Base-by-base conservation (phyloP, 2,888 invertebrate genomes). In the Drosophila ezoana region DNA sequence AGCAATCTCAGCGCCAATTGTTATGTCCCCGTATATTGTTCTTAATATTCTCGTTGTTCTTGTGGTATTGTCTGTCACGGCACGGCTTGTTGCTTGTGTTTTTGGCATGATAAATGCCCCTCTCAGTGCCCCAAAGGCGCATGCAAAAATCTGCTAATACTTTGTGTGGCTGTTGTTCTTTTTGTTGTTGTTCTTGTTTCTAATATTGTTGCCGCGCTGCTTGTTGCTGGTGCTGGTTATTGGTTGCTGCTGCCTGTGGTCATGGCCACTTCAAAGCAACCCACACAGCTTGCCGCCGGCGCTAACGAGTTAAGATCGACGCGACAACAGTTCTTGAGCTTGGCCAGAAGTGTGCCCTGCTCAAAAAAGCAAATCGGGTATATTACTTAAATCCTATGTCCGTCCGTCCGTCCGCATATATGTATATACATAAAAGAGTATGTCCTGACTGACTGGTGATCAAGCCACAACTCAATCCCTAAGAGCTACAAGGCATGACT, bases 251-350 rank as follows among this genome's bases (percentile, higher is more conserved):
- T 41, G 70, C 56, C 41, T 48, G 33, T 67, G 79, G 80, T 69
- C 76, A 69, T 72, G 79, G 68, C 78, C 77, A 76, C 72, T 72
- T 76, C 53, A 72, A 76, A 57, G 56, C 54, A 45, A n/a, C 80
- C 76, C 65, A 80, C 77, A 80, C 63, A 49, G 48, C 43, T 28
- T 35, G 74, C 54, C 58, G 60, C 35, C 65, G 64, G 76, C 72
- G 68, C 71, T 61, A 74, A 68, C 72, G 66, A 65, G 60, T 45
- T 68, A 41, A 48, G 41, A 18, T 18, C 52, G 51, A 18, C 18
- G 43, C 44, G 68, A 48, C 52, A 40, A 65, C 61, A 69, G 60
- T 76, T 63, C 63, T 67, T 67, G 44, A 43, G 61, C 62, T 57
- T 54, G 69, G 60, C 70, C 54, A 83, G 78, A 77, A 84, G 62